Percentiles rank a stretch among this genome's conserved stretches.
Conservation (phyloP, 2,888 invertebrate genomes). For the Lycocerus yunnanus region DNA sequence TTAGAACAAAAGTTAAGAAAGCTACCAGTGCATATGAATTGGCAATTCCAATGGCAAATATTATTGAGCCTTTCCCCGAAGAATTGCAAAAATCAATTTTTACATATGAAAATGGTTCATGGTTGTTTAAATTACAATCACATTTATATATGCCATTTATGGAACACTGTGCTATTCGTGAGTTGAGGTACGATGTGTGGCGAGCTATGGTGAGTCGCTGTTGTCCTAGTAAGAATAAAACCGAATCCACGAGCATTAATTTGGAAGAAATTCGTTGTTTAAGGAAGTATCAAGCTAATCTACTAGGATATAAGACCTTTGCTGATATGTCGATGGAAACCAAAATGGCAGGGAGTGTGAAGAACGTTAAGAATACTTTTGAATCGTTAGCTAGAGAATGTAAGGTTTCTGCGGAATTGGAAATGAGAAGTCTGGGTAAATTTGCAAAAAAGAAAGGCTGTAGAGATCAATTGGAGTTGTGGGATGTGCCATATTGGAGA, state of each 20-base stretch:
- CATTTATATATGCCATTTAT: slow-evolving; percentile 75
- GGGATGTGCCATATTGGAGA: slow-evolving; percentile 89
- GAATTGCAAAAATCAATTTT: slow-evolving; percentile 65
- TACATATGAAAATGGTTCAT: slow-evolving; percentile 70
- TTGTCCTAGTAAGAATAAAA: slow-evolving; percentile 66
- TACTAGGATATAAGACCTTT: slow-evolving; percentile 80
- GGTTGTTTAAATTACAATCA: slow-evolving; percentile 80
- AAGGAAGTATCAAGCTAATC: slow-evolving; percentile 72
- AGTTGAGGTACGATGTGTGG: slow-evolving; percentile 84
- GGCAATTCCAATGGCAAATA: slow-evolving; percentile 65
- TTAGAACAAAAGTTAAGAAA: slow-evolving; percentile 68
- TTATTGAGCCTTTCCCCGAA: slow-evolving; percentile 73
- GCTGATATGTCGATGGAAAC: slow-evolving; percentile 91
- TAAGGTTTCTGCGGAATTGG: slow-evolving; percentile 74
- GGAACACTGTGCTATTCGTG: slow-evolving; percentile 82
- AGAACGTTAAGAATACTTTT: slow-evolving; percentile 74
- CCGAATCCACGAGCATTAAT: slow-evolving; percentile 71
- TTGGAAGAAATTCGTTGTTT: slow-evolving; percentile 77
- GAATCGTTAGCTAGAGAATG: slow-evolving; percentile 70
- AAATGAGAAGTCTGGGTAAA: slow-evolving; percentile 70
- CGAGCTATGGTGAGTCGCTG: slow-evolving; percentile 74
- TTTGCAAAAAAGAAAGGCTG: slow-evolving; percentile 76
- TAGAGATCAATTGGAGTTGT: slow-evolving; percentile 67
- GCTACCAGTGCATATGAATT: slow-evolving; percentile 70
- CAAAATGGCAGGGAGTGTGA: slow-evolving; percentile 85